Evolutionary conservation across 1,140 invertebrate genomes (phyloP), one percentile per base, ranked within the genome.

Genomic region (Magallana gigas): DNA sequence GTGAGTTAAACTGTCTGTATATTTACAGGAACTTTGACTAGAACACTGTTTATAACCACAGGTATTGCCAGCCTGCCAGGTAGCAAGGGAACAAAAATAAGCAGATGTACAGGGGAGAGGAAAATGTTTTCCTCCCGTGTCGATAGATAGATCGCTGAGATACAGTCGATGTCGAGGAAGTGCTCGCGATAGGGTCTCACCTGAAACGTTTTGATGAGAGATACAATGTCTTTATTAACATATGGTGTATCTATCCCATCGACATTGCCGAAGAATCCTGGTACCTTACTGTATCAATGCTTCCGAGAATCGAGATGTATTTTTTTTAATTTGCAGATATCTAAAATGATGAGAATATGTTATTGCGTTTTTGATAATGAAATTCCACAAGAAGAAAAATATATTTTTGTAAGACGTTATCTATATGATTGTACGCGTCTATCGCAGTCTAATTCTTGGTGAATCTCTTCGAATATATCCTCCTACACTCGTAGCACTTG

Each of bases 171-270:
- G 68, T 29, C 68, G 8, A 9, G 68, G 18, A 36, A 76, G 14
- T 23, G 23, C 29, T 76, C 23, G 36, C 68, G 12, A 29, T 76
- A 76, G 14, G n/a, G 60, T n/a, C 60, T 62, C 60, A 62, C 60
- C 60, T 62, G 60, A 62, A 29, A 23, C 36, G 68, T 23, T 76
- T 76, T 76, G 68, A 76, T 76, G 68, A 76, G 68, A 76, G 68
- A 76, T 76, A 23, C 68, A 29, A 76, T 76, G 68, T 76, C 29
- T 76, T 76, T 29, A 76, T 76, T 29, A 76, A 76, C 68, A 76
- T 76, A 76, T 76, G 68, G 68, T 29, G 18, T 29, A 76, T 76
- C 23, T 76, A 76, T 76, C 23, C 68, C 18, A 76, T 23, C 23
- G 29, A 23, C 18, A 76, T 12, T 6, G 68, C 23, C 12, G 8